Evolutionary conservation across 1,140 invertebrate species (phyloP), one percentile per base, ranked within the genome.

Genomic region (Oryzaephilus surinamensis): DNA sequence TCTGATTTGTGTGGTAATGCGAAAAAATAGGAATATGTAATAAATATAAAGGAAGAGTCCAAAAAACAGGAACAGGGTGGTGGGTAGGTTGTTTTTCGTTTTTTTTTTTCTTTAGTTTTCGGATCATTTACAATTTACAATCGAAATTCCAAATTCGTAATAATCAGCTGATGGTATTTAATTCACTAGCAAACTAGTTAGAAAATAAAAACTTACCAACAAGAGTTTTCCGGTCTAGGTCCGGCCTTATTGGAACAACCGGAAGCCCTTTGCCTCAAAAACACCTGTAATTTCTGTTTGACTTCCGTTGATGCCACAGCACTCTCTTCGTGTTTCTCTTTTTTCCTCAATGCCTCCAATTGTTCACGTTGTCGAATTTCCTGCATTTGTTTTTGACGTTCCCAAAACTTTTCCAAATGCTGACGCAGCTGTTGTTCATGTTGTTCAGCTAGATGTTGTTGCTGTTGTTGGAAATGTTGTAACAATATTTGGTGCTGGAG

Each of bases 251-350:
- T 72, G 63, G 14, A 74, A 57, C 61, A 66, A 52, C 48, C 60
- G 26, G 58, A 60, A 13, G 58, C 53, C 27, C 60, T 45, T 41
- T 62, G 60, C 34, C 56, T 42, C 26, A 62, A 44, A 41, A 62
- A 62, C 33, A 48, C 83, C 74, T 85, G 84, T 51, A 97, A 71
- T 54, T 88, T 87, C 66, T 92, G 88, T 65, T 97, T 97, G 48
- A 97, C 93, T 67, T 95, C 91, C 8, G 85, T 83, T 38, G 91
- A 95, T 26, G 92, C 91, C 45, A 93, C 81, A 13, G 92, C 92
- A 70, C 90, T 94, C 66, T 92, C 86, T 64, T 92, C 87, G 59
- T 92, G 82, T 60, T 88, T 89, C 54, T 88, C 85, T 63, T 93
- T 93, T 64, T 94, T 92, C 48, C 86, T 81, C 32, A 92, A 66